phyloP scores from a whole-genome alignment of 2,888 invertebrate genomes.

The Eupithecia pulchellata region DNA sequence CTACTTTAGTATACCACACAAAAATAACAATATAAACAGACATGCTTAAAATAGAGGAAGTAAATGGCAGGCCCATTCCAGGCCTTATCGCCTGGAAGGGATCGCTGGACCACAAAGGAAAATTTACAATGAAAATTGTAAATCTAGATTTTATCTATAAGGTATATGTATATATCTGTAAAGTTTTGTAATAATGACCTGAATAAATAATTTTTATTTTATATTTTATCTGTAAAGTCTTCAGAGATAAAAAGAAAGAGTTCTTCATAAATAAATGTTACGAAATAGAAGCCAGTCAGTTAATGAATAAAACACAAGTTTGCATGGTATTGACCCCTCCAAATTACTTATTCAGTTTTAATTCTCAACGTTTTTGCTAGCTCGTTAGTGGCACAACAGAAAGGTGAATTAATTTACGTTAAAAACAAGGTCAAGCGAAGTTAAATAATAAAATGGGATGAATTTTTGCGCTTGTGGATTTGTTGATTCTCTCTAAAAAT shows the following conservation, averaged over 20 bases:
- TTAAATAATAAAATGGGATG: slow-evolving; percentile 24
- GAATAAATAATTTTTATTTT: no score
- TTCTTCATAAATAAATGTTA: neutral
- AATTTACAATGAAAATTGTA: neutral
- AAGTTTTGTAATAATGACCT: no score
- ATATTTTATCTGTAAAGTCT: neutral
- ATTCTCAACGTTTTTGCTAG: slow-evolving; percentile 33
- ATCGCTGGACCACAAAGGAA: no score
- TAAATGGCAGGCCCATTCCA: no score
- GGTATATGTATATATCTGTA: neutral
- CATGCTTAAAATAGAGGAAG: no score
- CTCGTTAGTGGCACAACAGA: neutral
- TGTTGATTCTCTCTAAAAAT: neutral
- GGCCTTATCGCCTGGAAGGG: no score
- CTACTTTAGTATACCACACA: no score
- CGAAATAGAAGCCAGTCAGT: neutral
- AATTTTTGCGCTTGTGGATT: neutral
- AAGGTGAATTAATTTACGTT: neutral
- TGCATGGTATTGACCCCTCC: neutral
- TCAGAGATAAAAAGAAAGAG: neutral
- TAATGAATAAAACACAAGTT: neutral
- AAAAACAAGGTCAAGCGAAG: slow-evolving; percentile 19
- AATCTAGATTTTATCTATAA: neutral
- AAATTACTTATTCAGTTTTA: slow-evolving; percentile 25
- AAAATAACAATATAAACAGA: no score